phyloP scores from a whole-genome alignment of 2,113 vertebrate species.

The Mus spicilegus region DNA sequence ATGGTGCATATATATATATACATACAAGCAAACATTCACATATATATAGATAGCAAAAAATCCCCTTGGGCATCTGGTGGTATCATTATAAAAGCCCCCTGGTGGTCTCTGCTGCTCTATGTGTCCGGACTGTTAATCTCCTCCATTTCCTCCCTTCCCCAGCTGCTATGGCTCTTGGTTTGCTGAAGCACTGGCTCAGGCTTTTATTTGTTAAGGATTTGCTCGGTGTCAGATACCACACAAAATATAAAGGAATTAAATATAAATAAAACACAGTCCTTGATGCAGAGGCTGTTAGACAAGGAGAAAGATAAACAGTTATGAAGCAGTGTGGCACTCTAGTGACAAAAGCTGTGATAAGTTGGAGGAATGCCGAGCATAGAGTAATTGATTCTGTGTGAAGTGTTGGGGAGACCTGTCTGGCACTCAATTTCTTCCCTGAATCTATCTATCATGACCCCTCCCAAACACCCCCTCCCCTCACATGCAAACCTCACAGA shows the following conservation, averaged over 20 bases:
- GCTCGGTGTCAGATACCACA: not conserved
- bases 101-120: accelerated
- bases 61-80: not conserved
- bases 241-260: constrained; percentile 18
- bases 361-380: too few relatives aligned
- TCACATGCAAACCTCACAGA: not conserved
- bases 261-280: not conserved
- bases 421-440: not conserved
- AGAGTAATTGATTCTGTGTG: not conserved
- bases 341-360: not conserved
- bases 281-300: not conserved
- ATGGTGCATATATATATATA: not conserved
- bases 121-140: not conserved
- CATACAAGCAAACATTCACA: not conserved
- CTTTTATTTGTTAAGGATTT: accelerated
- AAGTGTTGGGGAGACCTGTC: accelerated
- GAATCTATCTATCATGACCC: not conserved
- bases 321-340: accelerated
- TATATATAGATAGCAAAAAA: not conserved
- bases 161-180: not conserved
- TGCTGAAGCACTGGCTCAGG: not conserved
- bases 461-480: not conserved
- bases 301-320: not conserved
- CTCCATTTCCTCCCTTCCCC: not conserved
- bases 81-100: not conserved